Evolutionary conservation across 2,888 invertebrate genomes (phyloP).

Genomic region (Ichneumoninae sp.): DNA sequence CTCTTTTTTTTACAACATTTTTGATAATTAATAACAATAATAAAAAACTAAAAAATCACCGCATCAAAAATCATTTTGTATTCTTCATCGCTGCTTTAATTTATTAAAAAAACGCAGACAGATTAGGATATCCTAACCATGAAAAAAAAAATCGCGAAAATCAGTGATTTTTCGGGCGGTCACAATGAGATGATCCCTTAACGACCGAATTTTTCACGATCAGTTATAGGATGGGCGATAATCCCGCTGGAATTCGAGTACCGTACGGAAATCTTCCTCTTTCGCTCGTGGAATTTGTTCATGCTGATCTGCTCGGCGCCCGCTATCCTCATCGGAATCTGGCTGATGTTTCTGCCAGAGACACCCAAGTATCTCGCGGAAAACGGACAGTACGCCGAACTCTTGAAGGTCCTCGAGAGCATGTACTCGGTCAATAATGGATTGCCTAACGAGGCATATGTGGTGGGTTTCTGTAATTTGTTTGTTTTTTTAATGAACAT

Average conservation of each 20-base stretch:
- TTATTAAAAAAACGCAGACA: too few species aligned
- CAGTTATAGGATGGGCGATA: slow-evolving; percentile 91
- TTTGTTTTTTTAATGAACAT: background rate
- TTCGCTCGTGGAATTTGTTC: slow-evolving; percentile 92
- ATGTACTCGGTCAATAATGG: slow-evolving; percentile 91
- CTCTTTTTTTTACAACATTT: too few species aligned
- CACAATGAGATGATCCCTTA: too few species aligned
- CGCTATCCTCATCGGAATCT: slow-evolving; percentile 87
- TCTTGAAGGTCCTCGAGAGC: slow-evolving; percentile 88
- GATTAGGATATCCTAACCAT: too few species aligned
- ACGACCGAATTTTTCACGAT: background rate
- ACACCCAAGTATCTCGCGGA: slow-evolving; percentile 93
- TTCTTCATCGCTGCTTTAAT: too few species aligned
- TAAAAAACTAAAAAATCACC: too few species aligned
- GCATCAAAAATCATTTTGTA: too few species aligned
- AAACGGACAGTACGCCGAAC: slow-evolving; percentile 90
- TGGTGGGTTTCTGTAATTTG: slow-evolving; percentile 70
- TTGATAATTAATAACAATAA: too few species aligned
- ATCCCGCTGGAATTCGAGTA: slow-evolving; percentile 89
- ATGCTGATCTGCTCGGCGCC: slow-evolving; percentile 90
- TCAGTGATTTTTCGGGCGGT: too few species aligned
- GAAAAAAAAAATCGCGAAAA: too few species aligned
- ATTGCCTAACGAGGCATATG: slow-evolving; percentile 75
- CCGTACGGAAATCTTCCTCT: slow-evolving; percentile 86
- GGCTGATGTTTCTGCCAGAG: slow-evolving; percentile 90